phyloP scores from a whole-genome alignment of 2,888 invertebrate genomes.

The Melipona beecheii region DNA sequence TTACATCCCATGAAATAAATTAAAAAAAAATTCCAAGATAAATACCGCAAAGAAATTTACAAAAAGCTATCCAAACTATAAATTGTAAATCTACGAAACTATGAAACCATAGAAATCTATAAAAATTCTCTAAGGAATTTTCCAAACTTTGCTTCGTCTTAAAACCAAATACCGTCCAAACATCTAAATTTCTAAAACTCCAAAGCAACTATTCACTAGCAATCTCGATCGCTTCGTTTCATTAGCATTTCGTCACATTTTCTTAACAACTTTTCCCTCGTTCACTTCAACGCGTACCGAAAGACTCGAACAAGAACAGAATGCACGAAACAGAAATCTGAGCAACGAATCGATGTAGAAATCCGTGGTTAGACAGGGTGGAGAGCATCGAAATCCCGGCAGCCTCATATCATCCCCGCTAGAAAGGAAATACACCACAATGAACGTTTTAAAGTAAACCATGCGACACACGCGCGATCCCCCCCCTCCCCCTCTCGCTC shows the following conservation, averaged over 20 bases:
- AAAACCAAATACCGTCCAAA: not conserved
- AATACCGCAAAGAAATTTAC: too few relatives aligned
- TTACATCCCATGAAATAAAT: too few relatives aligned
- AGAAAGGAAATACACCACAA: conserved; percentile 56
- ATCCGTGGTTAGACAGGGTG: conserved; percentile 47
- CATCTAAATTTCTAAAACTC: not conserved
- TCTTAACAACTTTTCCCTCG: not conserved
- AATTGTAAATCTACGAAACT: too few relatives aligned
- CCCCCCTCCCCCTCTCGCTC: conserved; percentile 30
- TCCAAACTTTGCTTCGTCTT: not conserved
- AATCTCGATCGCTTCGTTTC: not conserved
- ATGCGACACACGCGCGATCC: conserved; percentile 65
- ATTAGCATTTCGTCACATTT: too few relatives aligned
- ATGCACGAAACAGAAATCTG: not conserved
- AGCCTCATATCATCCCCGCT: conserved; percentile 37
- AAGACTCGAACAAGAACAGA: not conserved
- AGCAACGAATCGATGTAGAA: conserved; percentile 7
- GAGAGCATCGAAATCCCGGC: conserved; percentile 36
- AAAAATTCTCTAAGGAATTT: not conserved
- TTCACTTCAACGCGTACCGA: too few relatives aligned
- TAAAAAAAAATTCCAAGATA: too few relatives aligned
- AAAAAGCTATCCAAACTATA: too few relatives aligned
- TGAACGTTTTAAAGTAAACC: conserved; percentile 71
- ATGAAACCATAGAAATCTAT: too few relatives aligned
- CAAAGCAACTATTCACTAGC: not conserved